Evolutionary conservation across 2,113 vertebrate genomes (phyloP), one percentile per base, ranked within the genome.

Genomic region (Setophaga kirtlandii): DNA sequence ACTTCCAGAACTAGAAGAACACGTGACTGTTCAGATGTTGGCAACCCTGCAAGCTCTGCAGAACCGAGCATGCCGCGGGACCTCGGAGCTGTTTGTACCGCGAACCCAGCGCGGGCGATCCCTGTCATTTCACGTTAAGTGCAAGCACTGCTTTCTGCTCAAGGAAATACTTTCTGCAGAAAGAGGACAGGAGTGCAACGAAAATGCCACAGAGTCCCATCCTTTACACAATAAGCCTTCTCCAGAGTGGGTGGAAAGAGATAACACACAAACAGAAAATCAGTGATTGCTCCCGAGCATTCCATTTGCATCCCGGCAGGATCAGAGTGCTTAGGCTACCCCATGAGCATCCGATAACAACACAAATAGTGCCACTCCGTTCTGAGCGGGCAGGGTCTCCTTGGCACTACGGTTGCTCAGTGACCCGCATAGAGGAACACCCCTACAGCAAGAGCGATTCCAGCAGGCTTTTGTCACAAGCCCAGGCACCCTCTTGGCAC

Each of bases 341-440:
- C 67, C 30, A 50, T 6, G 56, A n/a, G 25, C 37, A 22, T 6
- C 3, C 9, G 24, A 33, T 25, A 39, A 69, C 59, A 19, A 21
- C 35, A 20, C 12, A 9, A 4, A 24, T 30, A n/a, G 5, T 3
- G 6, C 35, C 73, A 11, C 5, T 18, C 1, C 1, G 0, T 39
- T 70, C 50, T 4, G 50, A 53, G n/a, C 3, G 2, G 13, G 39
- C 65, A 87, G 19, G 21, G 33, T 80, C 78, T 59, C 67, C 84
- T 59, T 14, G 46, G n/a, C 42, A 7, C 9, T 27, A 4, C 22
- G 30, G 64, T 69, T 68, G 37, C 86, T 67, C 56, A 16, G 47
- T 22, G 41, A 87, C 5, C 37, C n/a, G 19, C 3, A 8, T 16
- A n/a, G 52, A 73, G 5, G 14, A 90, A 69, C 21, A 6, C 4